Conservation (phyloP, 35 echinoderm and acorn worm genomes). For the Ophiothrix spiculata region DNA sequence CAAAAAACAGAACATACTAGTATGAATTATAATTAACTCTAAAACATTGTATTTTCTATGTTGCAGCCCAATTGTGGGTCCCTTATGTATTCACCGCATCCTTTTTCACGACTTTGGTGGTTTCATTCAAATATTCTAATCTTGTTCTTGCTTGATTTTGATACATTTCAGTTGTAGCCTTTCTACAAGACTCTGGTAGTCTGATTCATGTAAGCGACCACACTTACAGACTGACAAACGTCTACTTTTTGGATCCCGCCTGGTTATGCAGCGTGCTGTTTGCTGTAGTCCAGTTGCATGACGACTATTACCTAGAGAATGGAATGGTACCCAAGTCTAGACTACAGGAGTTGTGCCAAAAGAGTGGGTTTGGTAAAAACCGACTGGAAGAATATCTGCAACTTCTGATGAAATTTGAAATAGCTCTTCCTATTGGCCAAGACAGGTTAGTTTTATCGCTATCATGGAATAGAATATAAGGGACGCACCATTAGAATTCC, state of each 20-base stretch:
- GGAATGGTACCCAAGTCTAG: constrained; percentile 37
- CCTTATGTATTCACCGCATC: too few relatives aligned
- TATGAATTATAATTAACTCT: too few relatives aligned
- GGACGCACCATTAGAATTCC: too few relatives aligned
- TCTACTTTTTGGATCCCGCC: constrained; percentile 70
- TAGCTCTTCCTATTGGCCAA: constrained; percentile 37
- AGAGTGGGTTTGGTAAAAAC: constrained; percentile 37
- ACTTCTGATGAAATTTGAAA: constrained; percentile 57
- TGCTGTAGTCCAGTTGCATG: constrained; percentile 22
- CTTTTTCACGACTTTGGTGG: too few relatives aligned
- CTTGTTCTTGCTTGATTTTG: too few relatives aligned
- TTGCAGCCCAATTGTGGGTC: too few relatives aligned
- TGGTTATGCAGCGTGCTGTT: constrained; percentile 50
- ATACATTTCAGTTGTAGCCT: constrained; percentile 46
- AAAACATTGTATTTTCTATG: too few relatives aligned
- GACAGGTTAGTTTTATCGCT: background rate
- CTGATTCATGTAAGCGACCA: constrained; percentile 68
- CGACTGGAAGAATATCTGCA: constrained; percentile 52
- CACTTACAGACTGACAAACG: constrained; percentile 42
- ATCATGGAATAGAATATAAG: too few relatives aligned
- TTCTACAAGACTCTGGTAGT: constrained; percentile 46
- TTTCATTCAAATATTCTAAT: too few relatives aligned
- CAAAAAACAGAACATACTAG: too few relatives aligned
- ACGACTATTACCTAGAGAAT: background rate
- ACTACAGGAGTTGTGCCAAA: constrained; percentile 28